Percentiles rank a stretch among this genome's conserved stretches.
phyloP scores from a whole-genome alignment of 2,797 vertebrate species.

The Triplophysa bombifrons region DNA sequence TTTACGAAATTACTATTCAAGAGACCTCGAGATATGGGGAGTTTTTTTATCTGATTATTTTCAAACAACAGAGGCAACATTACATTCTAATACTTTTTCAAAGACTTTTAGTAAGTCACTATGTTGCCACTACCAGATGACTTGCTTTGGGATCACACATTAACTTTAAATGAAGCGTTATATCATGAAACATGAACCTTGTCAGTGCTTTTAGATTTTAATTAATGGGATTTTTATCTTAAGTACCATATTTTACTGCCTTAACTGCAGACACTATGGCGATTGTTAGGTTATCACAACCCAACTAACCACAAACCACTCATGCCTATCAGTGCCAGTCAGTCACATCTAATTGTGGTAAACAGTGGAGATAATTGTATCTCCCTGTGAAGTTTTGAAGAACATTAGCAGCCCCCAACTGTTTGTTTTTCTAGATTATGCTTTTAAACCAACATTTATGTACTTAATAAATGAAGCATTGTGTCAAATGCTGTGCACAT shows the following conservation, averaged over 20 bases:
- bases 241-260: constrained; percentile 21
- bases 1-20: not conserved
- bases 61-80: too few relatives aligned
- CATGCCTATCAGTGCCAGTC: not conserved
- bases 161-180: constrained; percentile 26
- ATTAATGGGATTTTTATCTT: constrained; percentile 21
- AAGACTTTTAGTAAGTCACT: not conserved
- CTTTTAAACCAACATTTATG: not conserved
- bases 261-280: constrained; percentile 7
- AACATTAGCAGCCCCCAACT: not conserved
- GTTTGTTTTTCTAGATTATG: not conserved
- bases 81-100: not conserved
- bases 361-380: not conserved
- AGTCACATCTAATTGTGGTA: constrained; percentile 12
- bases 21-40: not conserved
- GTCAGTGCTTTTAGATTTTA: not conserved
- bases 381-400: not conserved
- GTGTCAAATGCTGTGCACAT: not conserved
- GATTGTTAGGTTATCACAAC: not conserved
- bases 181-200: constrained; percentile 44
- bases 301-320: not conserved
- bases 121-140: not conserved
- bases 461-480: not conserved
- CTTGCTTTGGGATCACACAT: constrained; percentile 24
- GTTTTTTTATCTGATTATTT: too few relatives aligned